These are phyloP conservation scores for Leguminivora glycinivorella DNA, from an alignment of 1,140 invertebrate species.

Conservation along the genomic window DNA sequence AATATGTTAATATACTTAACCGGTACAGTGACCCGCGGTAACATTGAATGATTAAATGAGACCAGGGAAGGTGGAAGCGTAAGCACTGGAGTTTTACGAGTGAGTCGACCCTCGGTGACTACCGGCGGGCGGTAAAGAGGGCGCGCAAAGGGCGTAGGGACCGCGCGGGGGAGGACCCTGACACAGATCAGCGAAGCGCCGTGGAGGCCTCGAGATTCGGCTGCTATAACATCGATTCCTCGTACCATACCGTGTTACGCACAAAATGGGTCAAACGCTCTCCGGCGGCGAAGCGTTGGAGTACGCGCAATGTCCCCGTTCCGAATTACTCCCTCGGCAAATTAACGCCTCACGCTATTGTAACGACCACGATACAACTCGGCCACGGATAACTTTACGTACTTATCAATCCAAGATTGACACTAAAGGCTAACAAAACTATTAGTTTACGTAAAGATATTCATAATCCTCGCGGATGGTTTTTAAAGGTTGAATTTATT, in stretches of 20 bases:
- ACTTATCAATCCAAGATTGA: constrained; percentile 26
- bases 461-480: not conserved
- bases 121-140: constrained; percentile 42
- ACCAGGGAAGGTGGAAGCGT: constrained; percentile 54
- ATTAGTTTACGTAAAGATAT: not conserved
- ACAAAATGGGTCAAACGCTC: constrained; percentile 72
- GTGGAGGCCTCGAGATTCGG: constrained; percentile 69
- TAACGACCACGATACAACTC: constrained; percentile 47
- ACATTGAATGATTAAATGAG: constrained; percentile 63
- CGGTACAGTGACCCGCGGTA: constrained; percentile 31
- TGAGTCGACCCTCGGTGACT: constrained; percentile 49
- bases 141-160: constrained; percentile 59
- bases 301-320: constrained; percentile 61
- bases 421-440: not conserved
- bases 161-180: constrained; percentile 68
- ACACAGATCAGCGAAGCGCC: constrained; percentile 72
- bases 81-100: constrained; percentile 69
- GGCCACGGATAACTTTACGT: constrained; percentile 45
- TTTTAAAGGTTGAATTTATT: not conserved
- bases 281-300: constrained; percentile 46
- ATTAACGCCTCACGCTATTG: constrained; percentile 51
- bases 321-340: constrained; percentile 62
- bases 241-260: constrained; percentile 59
- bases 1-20: not conserved
- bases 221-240: constrained; percentile 71